Base-by-base conservation (phyloP, 1,140 invertebrate genomes). In the Lerema accius region DNA sequence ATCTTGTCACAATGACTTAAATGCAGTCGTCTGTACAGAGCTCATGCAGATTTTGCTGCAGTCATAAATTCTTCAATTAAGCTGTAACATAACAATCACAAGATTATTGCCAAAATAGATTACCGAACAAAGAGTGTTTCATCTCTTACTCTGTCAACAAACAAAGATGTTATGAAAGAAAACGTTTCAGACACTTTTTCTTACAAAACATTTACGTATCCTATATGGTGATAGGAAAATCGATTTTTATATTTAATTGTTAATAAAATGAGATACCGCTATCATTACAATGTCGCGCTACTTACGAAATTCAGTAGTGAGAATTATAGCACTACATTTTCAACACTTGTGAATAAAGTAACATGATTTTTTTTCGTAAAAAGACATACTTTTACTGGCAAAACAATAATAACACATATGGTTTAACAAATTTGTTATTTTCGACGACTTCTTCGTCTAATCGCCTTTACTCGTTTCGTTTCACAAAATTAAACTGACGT, bases 71-170 rank as follows among this genome's bases (percentile, higher is more conserved):
- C 19, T 23, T 23, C 28, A 32, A 32, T 56, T 13, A 51, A 46
- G 16, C 45, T 26, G 7, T 13, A 45, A 45, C 53, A 43, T 32
- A 32, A 43, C 11, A 5, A 3, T 17, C 0, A 32, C 3, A 32
- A 32, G 14, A 35, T 15, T 32, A 56, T 58, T 46, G 14, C 40
- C 53, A 45, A 58, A 58, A 58, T 58, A 58, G 42, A 45, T 45
- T 45, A 32, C 39, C 11, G 60, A 63, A 63, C 60, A 63, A 63
- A 63, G 60, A 16, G 15, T 28, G 48, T 50, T 39, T 23, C 14
- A 37, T 59, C 28, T 13, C 15, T 39, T 15, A 28, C n/a, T 49
- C 28, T 17, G 23, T 26, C 19, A 61, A 61, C 46, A 62, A 62
- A 35, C 37, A 17, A 13, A 39, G 42, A 40, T 62, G 39, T 51